Conservation (phyloP, 2,797 vertebrate species). For the Scomberomorus guttatus region DNA sequence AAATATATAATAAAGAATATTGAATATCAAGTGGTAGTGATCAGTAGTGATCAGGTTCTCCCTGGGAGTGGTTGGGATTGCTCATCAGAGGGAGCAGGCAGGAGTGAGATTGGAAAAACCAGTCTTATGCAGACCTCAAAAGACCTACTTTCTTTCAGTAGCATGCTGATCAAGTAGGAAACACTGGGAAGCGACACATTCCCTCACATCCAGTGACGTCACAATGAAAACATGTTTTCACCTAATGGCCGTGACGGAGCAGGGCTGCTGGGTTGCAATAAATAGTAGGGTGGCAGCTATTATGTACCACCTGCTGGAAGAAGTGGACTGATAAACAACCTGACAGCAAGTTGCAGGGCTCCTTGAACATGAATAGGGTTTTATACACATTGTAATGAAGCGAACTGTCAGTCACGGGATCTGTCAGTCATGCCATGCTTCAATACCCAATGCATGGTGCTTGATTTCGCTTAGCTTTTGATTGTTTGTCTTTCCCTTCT, state of each 20-base stretch:
- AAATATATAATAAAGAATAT: no score
- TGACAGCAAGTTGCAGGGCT: slow-evolving; percentile 30
- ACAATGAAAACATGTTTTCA: slow-evolving; percentile 15
- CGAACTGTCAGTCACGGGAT: slow-evolving; percentile 25
- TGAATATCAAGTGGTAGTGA: no score
- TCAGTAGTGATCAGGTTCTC: not conserved
- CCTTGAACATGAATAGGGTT: slow-evolving; percentile 11
- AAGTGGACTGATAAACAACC: slow-evolving; percentile 36
- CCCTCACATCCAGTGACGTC: not conserved
- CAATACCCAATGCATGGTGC: not conserved
- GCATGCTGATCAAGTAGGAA: slow-evolving; percentile 13
- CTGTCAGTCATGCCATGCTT: slow-evolving; percentile 43
- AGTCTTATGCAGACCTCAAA: slow-evolving; percentile 5
- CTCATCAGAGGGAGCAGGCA: not conserved
- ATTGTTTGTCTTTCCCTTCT: slow-evolving; percentile 38
- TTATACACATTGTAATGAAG: slow-evolving; percentile 28
- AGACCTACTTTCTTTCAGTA: not conserved
- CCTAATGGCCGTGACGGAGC: not conserved
- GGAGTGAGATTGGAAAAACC: slow-evolving; percentile 4
- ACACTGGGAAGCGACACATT: not conserved
- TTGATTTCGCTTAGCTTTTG: slow-evolving; percentile 39
- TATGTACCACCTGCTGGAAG: slow-evolving; percentile 15
- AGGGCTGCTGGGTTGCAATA: not conserved
- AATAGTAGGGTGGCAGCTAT: not conserved
- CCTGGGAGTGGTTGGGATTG: not conserved